These are phyloP conservation scores for Progne subis DNA, from an alignment of 2,113 vertebrate genomes.

Conservation along the genomic window DNA sequence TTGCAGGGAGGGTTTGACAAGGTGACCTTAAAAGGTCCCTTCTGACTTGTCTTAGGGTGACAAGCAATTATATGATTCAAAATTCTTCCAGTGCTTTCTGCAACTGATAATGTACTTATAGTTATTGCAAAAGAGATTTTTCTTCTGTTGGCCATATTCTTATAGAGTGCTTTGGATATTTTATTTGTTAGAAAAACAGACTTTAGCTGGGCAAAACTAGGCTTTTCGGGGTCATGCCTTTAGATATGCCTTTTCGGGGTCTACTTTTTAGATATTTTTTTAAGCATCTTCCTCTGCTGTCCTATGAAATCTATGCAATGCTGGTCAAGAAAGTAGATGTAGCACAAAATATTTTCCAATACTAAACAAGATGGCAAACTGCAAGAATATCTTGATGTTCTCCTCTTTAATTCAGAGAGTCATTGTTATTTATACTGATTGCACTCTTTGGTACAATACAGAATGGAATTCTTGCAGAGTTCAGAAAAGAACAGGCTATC, in stretches of 20 bases:
- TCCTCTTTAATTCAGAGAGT: neutral
- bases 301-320: neutral
- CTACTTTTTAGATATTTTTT: neutral
- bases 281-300: neutral
- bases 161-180: neutral
- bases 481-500: neutral
- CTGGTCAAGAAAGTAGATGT: neutral
- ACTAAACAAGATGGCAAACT: neutral
- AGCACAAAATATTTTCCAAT: neutral
- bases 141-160: neutral
- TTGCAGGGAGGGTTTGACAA: neutral
- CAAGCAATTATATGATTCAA: neutral
- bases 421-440: neutral
- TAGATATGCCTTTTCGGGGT: too few relatives aligned
- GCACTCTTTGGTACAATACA: neutral
- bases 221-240: neutral
- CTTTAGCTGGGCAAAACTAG: neutral
- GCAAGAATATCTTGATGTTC: neutral
- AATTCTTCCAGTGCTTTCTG: neutral
- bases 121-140: neutral
- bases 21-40: neutral
- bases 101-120: neutral
- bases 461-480: neutral
- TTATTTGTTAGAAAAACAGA: neutral
- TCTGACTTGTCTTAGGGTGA: neutral